Evolutionary conservation across 2,888 invertebrate species (phyloP), one percentile per base, ranked within the genome.

Genomic region (Slavum lentiscoides): DNA sequence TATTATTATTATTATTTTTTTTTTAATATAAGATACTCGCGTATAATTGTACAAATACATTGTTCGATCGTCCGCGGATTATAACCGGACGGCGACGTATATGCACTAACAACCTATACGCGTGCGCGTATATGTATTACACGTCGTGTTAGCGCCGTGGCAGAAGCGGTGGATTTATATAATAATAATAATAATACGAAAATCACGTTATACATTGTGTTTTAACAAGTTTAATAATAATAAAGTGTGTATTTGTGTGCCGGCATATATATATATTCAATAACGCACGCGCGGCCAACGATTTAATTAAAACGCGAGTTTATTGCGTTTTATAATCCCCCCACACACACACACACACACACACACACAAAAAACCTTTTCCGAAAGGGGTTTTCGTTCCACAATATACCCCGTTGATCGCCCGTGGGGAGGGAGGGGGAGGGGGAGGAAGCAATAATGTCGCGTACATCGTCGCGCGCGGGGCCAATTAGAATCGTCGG

Each of bases 401-500:
- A 8, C 59, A 66, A 37, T 39, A 55, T 30, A 21, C 43, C 8
- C 8, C 39, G 39, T 39, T 39, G n/a, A n/a, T n/a, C n/a, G n/a
- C n/a, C n/a, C n/a, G n/a, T n/a, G n/a, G n/a, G n/a, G n/a, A n/a
- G n/a, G n/a, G 2, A 4, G 30, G 30, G 30, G 30, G 30, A 4
- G 30, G 30, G 30, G 30, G 30, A 30, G 30, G 30, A 30, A 30
- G 30, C 43, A 76, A n/a, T n/a, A 68, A 68, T 76, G 68, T 68
- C 59, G 75, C 43, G 58, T 59, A n/a, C 43, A 43, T 67, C 75
- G 43, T 15, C 23, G 30, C 30, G 1, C 30, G 30, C 43, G 72
- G 64, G 72, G 64, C 80, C 80, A 80, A 80, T 80, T 80, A 80
- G 80, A 80, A 80, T 72, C 76, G 68, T 7, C 19, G 58, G 80